A percentile compares a stretch with the other conserved stretches of the same genome.
Conservation (phyloP, 1,140 invertebrate genomes). For the Sminthurides bifidus region DNA sequence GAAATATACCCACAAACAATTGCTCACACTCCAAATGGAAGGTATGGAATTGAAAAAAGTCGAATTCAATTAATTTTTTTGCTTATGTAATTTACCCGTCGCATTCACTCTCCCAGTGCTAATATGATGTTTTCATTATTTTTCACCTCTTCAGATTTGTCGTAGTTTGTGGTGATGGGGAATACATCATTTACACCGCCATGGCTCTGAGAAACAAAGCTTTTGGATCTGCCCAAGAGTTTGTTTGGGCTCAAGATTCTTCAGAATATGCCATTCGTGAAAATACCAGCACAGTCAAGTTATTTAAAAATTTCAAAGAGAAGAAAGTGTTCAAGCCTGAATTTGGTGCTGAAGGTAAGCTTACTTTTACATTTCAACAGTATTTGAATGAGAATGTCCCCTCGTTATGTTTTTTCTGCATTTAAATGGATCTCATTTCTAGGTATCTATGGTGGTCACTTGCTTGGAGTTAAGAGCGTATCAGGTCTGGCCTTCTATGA, state of each 20-base stretch:
- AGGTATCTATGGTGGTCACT: slow-evolving; percentile 90
- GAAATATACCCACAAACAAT: slow-evolving; percentile 99
- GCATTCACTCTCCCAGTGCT: background rate
- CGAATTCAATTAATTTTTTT: no score
- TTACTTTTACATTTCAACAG: slow-evolving; percentile 9
- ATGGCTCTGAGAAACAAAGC: slow-evolving; percentile 98
- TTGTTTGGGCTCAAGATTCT: slow-evolving; percentile 96
- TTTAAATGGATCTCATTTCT: slow-evolving; percentile 21
- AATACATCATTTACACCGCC: slow-evolving; percentile 99
- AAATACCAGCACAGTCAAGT: slow-evolving; percentile 74
- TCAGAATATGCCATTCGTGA: slow-evolving; percentile 89
- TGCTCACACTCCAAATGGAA: slow-evolving; percentile 95
- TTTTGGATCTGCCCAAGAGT: slow-evolving; percentile 95
- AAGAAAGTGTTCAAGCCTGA: slow-evolving; percentile 89
- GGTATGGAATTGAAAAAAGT: no score
- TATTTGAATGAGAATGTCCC: slow-evolving; percentile 28
- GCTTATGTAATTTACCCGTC: background rate
- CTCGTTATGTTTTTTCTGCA: background rate
- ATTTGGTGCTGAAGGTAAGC: slow-evolving; percentile 76
- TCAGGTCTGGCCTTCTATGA: slow-evolving; percentile 92
- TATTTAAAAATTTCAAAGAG: slow-evolving; percentile 98
- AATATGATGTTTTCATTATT: background rate
- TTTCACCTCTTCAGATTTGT: slow-evolving; percentile 59
- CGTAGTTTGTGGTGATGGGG: slow-evolving; percentile 97
- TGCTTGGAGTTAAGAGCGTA: slow-evolving; percentile 86